Percentiles rank a stretch among this genome's conserved stretches.
Conservation (phyloP, 1,140 invertebrate species). For the Rhagoletis zephyria region DNA sequence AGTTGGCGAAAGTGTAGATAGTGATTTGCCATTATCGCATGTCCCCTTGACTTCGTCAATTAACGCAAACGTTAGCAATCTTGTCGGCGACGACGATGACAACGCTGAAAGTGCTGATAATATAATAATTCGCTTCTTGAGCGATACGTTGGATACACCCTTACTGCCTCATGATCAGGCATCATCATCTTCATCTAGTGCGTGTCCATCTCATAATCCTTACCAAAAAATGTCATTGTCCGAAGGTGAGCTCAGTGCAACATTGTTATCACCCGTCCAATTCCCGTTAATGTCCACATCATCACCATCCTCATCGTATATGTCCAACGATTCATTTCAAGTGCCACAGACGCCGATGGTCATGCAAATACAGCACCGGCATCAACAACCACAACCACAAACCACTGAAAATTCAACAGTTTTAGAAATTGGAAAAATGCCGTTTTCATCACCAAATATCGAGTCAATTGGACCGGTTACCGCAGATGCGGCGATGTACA, state of each 20-base stretch:
- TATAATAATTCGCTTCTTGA: conserved; percentile 52
- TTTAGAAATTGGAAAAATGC: background rate
- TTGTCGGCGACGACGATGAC: conserved; percentile 16
- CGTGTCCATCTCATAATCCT: background rate
- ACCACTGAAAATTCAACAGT: background rate
- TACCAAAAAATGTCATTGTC: background rate
- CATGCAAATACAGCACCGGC: conserved; percentile 8
- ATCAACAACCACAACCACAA: background rate
- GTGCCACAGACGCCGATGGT: background rate
- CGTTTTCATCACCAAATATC: background rate
- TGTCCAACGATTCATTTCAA: background rate
- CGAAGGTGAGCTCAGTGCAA: conserved; percentile 10
- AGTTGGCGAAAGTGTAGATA: conserved; percentile 57
- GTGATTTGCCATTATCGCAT: conserved; percentile 53
- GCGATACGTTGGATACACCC: conserved; percentile 31
- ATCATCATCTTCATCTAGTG: background rate
- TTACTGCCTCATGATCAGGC: background rate
- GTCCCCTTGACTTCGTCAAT: conserved; percentile 56
- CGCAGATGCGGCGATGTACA: conserved; percentile 30
- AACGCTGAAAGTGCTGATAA: conserved; percentile 49
- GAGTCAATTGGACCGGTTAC: background rate
- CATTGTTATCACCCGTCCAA: conserved; percentile 33
- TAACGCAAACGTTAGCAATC: conserved; percentile 26
- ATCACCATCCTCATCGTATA: conserved; percentile 26
- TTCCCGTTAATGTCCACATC: background rate